phyloP scores from a whole-genome alignment of 2,797 vertebrate genomes.

The Tenualosa ilisha region DNA sequence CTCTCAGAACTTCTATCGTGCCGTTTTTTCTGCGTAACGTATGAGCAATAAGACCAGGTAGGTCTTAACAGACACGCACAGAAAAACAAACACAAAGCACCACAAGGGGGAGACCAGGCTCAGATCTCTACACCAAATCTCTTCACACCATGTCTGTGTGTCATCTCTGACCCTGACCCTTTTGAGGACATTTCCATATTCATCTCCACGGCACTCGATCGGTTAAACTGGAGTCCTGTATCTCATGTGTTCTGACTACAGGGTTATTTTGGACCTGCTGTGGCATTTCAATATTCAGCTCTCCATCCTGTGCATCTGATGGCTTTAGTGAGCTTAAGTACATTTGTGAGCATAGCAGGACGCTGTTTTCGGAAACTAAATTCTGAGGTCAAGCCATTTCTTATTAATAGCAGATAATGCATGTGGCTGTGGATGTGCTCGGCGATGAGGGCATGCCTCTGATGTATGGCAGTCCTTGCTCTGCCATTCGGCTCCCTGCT shows the following conservation, averaged over 20 bases:
- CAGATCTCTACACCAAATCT: neutral
- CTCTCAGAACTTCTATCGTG: no score
- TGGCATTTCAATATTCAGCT: slow-evolving; percentile 44
- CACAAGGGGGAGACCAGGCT: neutral
- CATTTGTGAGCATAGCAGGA: slow-evolving; percentile 28
- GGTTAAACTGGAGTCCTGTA: neutral
- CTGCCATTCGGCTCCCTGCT: neutral
- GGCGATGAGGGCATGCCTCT: slow-evolving; percentile 26
- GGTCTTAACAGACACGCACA: no score
- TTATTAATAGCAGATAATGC: slow-evolving; percentile 54
- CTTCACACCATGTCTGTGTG: no score
- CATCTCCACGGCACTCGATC: neutral
- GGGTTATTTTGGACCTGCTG: slow-evolving; percentile 44
- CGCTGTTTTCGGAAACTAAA: slow-evolving; percentile 31
- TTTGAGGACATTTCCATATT: neutral
- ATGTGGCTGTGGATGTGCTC: slow-evolving; percentile 24
- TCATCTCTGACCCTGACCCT: neutral
- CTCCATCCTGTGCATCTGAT: slow-evolving; percentile 38
- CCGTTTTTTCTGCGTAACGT: no score
- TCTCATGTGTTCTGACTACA: neutral
- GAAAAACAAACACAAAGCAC: neutral
- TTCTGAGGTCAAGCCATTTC: slow-evolving; percentile 48
- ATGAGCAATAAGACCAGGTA: no score
- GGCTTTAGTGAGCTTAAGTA: slow-evolving; percentile 52
- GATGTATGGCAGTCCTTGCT: slow-evolving; percentile 27